Base-by-base conservation (phyloP, 2,113 vertebrate genomes). In the Myxocyprinus asiaticus region DNA sequence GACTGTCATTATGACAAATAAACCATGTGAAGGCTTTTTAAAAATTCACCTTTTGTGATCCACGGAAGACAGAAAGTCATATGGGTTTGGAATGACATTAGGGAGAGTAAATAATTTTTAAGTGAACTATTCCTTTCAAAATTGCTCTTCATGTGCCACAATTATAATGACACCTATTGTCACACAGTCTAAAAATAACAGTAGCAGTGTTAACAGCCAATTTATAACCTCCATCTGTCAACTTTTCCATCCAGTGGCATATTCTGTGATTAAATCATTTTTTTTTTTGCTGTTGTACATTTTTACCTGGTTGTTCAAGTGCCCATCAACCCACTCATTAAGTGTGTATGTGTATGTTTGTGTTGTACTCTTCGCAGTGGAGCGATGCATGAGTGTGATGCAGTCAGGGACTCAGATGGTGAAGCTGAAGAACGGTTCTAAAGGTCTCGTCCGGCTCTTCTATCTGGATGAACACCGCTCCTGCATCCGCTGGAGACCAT, bases 401-500 rank as follows among this genome's bases (percentile, higher is more conserved):
- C 98, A 99, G 91, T 98, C 98, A 15, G 98, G 98, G 90, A 99
- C 97, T n/a, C 97, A 98, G 92, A 99, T 99, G 98, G 95, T 99
- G 84, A 99, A 99, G 85, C 90, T 99, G 88, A 99, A 98, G 91
- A 95, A 93, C 14, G 97, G 96, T n/a, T 94, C 93, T 88, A 98
- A 98, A 89, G 97, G 95, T 5, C 92, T 99, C 0, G 94, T 98
- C 56, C 95, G 98, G 0, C 97, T 99, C 84, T 99, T 98, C 87
- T 99, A 98, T 94, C 94, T 99, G 94, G 98, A 99, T 81, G 97
- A 99, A 67, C 96, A 98, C 88, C 93, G 97, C 51, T 97, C 94
- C 65, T 96, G 97, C 87, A 96, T 99, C 82, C 94, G 97, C 83
- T 99, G 98, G 98, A 95, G 94, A 81, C 98, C 98, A 0, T 99